phyloP scores from a whole-genome alignment of 37 sponge, comb jelly and placozoan genomes.

The Bolinopsis microptera region DNA sequence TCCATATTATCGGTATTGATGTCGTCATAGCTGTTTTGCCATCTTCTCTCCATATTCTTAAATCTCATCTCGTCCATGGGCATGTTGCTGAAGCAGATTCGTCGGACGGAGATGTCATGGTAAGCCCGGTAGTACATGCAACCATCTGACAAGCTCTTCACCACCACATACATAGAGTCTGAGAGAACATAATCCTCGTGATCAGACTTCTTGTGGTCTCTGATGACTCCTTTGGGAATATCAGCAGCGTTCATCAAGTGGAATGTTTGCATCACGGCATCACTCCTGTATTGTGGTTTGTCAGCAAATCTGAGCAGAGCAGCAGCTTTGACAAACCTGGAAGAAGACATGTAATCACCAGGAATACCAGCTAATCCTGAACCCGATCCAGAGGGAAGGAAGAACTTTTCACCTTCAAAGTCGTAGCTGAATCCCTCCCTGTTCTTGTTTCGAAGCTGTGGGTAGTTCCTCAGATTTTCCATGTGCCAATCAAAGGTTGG shows the following conservation, averaged over 20 bases:
- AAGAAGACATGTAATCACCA: not conserved
- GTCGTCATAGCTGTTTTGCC: not conserved
- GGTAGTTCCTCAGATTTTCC: constrained; percentile 1
- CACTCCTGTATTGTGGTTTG: not conserved
- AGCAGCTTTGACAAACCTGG: not conserved
- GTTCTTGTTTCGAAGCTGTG: not conserved
- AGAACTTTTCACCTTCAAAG: not conserved
- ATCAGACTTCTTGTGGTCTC: too few species aligned
- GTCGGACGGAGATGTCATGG: not conserved
- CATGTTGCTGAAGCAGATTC: not conserved
- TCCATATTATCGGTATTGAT: not conserved
- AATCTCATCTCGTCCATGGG: not conserved
- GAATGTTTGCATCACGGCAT: not conserved
- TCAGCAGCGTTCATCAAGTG: not conserved
- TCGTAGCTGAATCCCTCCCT: too few species aligned
- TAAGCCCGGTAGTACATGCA: not conserved
- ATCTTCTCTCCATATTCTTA: not conserved
- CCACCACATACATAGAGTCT: not conserved
- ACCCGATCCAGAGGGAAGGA: not conserved
- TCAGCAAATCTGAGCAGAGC: not conserved
- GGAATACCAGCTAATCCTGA: not conserved
- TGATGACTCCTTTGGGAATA: not conserved
- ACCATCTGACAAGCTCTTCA: not conserved
- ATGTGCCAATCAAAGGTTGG: constrained; percentile 5
- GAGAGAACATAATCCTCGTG: too few species aligned